Percentiles rank a stretch among this genome's conserved stretches.
These are phyloP conservation scores for Fulmarus glacialis DNA, from an alignment of 2,113 vertebrate species.

Conservation along the genomic window DNA sequence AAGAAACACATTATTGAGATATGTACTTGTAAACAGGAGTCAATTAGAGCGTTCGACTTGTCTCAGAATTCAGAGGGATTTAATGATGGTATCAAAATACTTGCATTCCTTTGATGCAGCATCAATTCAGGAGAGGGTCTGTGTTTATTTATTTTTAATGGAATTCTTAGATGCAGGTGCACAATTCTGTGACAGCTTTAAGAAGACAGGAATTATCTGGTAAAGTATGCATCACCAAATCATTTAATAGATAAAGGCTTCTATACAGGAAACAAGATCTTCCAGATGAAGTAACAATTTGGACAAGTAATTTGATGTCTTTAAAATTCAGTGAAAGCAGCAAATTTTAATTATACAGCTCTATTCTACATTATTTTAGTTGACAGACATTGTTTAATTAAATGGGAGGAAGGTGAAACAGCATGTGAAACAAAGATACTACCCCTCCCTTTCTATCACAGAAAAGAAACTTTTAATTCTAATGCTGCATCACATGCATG, in stretches of 20 bases:
- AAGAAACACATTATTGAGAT: not conserved
- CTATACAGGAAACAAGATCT: not conserved
- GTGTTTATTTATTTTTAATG: constrained; percentile 31
- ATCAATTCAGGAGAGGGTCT: not conserved
- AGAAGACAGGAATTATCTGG: constrained; percentile 18
- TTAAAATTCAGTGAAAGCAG: constrained; percentile 31
- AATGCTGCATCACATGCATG: not conserved
- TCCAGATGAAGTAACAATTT: not conserved
- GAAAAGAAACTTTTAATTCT: not conserved
- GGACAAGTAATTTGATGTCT: not conserved
- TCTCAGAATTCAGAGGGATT: not conserved
- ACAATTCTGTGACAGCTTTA: constrained; percentile 16
- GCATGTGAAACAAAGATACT: not conserved
- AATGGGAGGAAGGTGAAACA: not conserved
- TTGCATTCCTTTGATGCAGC: not conserved
- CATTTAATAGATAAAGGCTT: not conserved
- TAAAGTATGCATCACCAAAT: not conserved
- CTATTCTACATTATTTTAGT: not conserved
- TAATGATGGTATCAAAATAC: not conserved
- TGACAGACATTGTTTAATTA: not conserved
- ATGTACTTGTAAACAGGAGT: not conserved
- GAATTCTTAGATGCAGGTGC: not conserved
- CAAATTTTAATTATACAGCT: constrained; percentile 10
- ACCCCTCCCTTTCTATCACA: not conserved
- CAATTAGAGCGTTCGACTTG: not conserved